phyloP scores from a whole-genome alignment of 2,797 vertebrate species.

The Cyprinodon diabolis region DNA sequence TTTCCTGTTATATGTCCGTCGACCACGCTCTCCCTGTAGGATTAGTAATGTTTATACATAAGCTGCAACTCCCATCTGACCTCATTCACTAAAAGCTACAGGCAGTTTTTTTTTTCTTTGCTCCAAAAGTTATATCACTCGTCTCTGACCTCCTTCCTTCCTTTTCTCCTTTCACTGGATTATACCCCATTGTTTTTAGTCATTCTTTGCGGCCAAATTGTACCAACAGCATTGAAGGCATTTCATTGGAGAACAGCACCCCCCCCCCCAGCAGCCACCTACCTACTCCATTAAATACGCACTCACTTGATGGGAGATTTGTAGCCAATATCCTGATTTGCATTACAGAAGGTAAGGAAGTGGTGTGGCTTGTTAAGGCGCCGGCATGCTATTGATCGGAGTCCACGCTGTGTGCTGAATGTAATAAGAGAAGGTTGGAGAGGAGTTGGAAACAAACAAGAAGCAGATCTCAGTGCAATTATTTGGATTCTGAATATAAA shows the following conservation, averaged over 20 bases:
- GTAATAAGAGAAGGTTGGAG: slow-evolving; percentile 61
- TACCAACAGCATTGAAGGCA: slow-evolving; percentile 37
- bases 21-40: slow-evolving; percentile 31
- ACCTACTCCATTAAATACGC: slow-evolving; percentile 76
- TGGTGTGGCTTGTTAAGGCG: slow-evolving; percentile 75
- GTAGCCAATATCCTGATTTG: slow-evolving; percentile 81
- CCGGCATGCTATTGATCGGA: slow-evolving; percentile 74
- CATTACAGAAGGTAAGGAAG: slow-evolving; percentile 77
- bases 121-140: slow-evolving; percentile 69
- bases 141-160: slow-evolving; percentile 47
- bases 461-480: slow-evolving; percentile 43
- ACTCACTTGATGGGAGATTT: slow-evolving; percentile 77
- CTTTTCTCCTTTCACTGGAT: slow-evolving; percentile 42
- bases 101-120: slow-evolving; percentile 32
- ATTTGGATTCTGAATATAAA: slow-evolving; percentile 11
- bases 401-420: slow-evolving; percentile 67
- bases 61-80: slow-evolving; percentile 60
- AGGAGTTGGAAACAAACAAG: slow-evolving; percentile 15
- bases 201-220: slow-evolving; percentile 40
- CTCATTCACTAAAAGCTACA: slow-evolving; percentile 60
- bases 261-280: slow-evolving; percentile 35
- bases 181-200: slow-evolving; percentile 30
- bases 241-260: slow-evolving; percentile 46
- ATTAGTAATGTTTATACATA: slow-evolving; percentile 53
- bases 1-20: slow-evolving; percentile 30